Evolutionary conservation across 2,888 invertebrate species (phyloP).

Genomic region (Loripinus fragilis): DNA sequence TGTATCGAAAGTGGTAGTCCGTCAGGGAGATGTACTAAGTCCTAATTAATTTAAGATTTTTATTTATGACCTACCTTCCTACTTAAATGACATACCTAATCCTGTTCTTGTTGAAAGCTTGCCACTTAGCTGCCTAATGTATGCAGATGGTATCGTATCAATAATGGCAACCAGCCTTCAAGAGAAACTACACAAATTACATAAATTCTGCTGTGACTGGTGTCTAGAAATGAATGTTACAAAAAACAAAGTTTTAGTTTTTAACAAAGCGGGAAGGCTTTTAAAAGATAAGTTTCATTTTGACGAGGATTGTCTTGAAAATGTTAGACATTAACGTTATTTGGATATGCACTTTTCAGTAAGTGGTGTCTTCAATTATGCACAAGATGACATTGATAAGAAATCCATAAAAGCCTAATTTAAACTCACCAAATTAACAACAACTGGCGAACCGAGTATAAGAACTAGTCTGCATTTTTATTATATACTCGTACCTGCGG

Average conservation of each 20-base stretch:
- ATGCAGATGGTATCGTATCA: not conserved
- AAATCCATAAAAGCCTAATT: slow-evolving; percentile 9
- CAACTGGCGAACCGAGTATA: not conserved
- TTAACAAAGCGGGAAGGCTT: not conserved
- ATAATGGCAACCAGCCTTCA: not conserved
- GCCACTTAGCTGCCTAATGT: slow-evolving; percentile 5
- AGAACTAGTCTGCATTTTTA: slow-evolving; percentile 5
- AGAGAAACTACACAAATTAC: slow-evolving; percentile 4
- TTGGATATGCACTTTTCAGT: not conserved
- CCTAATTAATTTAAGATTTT: too few relatives aligned
- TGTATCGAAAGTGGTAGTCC: not conserved
- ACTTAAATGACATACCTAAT: not conserved
- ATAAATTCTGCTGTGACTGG: slow-evolving; percentile 2
- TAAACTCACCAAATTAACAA: slow-evolving; percentile 13
- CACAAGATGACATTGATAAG: not conserved
- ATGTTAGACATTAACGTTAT: slow-evolving; percentile 12
- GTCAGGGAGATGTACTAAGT: not conserved
- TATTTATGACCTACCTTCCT: too few relatives aligned
- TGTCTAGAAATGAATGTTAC: not conserved
- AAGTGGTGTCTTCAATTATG: too few relatives aligned
- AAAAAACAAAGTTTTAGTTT: not conserved
- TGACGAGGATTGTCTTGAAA: not conserved
- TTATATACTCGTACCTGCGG: too few relatives aligned
- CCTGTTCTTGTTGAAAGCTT: not conserved
- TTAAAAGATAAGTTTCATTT: not conserved